These are phyloP conservation scores for Drosophila crucigera DNA, from an alignment of 2,888 invertebrate species.

Conservation along the genomic window DNA sequence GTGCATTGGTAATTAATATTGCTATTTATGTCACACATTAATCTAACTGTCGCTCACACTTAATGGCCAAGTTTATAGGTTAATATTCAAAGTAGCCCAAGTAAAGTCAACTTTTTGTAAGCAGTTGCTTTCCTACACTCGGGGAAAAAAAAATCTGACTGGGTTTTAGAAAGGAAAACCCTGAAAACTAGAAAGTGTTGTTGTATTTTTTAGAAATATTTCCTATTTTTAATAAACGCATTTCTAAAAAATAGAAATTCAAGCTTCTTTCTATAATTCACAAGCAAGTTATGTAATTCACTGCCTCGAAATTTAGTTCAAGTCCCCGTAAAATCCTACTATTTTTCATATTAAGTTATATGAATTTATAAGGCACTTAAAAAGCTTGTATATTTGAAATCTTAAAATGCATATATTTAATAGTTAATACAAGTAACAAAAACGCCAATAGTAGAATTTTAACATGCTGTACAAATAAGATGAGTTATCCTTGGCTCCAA, in stretches of 20 bases:
- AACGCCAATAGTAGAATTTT: too few species aligned
- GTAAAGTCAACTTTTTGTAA: not conserved
- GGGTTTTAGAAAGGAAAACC: not conserved
- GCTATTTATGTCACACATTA: not conserved
- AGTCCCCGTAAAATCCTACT: too few species aligned
- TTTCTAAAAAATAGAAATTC: accelerated
- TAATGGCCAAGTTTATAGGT: not conserved
- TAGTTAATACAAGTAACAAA: not conserved
- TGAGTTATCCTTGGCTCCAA: not conserved
- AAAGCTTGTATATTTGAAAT: not conserved
- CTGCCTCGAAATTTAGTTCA: not conserved
- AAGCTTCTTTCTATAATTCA: not conserved
- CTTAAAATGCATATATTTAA: not conserved
- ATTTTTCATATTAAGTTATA: too few species aligned
- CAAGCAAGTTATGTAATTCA: not conserved
- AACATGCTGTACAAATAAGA: too few species aligned
- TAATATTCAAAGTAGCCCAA: not conserved
- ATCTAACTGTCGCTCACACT: not conserved
- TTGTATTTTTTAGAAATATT: not conserved
- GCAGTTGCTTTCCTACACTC: not conserved
- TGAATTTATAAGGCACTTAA: too few species aligned
- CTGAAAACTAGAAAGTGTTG: not conserved
- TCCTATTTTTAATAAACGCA: not conserved
- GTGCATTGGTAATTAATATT: not conserved
- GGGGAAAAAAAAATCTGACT: not conserved